phyloP scores from a whole-genome alignment of 1,140 invertebrate genomes.

The Pygmarrhopalites habei region DNA sequence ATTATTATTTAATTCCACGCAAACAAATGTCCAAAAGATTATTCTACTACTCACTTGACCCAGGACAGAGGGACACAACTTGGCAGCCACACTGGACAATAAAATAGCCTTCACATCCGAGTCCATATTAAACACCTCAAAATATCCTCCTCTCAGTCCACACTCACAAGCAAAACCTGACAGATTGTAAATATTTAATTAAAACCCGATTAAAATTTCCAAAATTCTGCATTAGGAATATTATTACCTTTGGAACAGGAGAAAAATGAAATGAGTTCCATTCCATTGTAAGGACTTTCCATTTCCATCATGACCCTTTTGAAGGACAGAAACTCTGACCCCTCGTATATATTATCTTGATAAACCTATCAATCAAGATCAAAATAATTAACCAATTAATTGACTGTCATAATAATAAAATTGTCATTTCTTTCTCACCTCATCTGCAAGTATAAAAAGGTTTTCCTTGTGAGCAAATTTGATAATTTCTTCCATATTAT shows the following conservation, averaged over 20 bases:
- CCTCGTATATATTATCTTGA: slow-evolving; percentile 92
- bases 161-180: slow-evolving; percentile 42
- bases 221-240: no score
- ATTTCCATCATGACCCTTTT: slow-evolving; percentile 86
- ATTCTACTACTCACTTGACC: slow-evolving; percentile 45
- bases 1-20: neutral
- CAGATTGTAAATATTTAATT: neutral
- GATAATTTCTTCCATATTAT: slow-evolving; percentile 88
- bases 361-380: slow-evolving; percentile 51
- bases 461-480: slow-evolving; percentile 83
- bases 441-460: slow-evolving; percentile 88
- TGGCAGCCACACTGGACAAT: slow-evolving; percentile 58
- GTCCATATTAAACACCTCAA: slow-evolving; percentile 56
- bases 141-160: slow-evolving; percentile 58
- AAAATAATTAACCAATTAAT: neutral
- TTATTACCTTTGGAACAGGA: slow-evolving; percentile 92
- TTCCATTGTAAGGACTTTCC: slow-evolving; percentile 69
- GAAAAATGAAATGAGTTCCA: slow-evolving; percentile 93
- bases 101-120: slow-evolving; percentile 51
- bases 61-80: slow-evolving; percentile 55
- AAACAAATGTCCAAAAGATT: no score
- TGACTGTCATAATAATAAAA: neutral
- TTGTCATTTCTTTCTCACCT: slow-evolving; percentile 53
- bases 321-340: slow-evolving; percentile 85
- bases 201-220: no score